phyloP scores from a whole-genome alignment of 2,888 invertebrate species.

The Lepidocyrtoides sp. region DNA sequence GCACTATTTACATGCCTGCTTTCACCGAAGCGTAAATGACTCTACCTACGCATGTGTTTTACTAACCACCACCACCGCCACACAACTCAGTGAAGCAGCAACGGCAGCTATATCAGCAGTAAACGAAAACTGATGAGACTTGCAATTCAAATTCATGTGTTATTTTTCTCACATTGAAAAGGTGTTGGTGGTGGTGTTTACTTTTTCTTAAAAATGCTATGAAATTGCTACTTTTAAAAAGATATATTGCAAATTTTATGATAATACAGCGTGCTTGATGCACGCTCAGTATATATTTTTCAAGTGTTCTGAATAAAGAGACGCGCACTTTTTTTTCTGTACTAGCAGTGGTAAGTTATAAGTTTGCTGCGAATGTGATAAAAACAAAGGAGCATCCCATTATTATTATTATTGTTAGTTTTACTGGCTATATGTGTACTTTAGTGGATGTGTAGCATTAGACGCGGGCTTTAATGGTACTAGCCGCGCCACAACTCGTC shows the following conservation, averaged over 20 bases:
- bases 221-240: neutral
- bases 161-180: neutral
- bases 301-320: slow-evolving; percentile 13
- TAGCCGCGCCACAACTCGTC: slow-evolving; percentile 68
- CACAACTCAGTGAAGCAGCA: neutral
- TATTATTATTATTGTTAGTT: slow-evolving; percentile 69
- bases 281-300: slow-evolving; percentile 27
- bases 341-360: neutral
- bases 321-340: neutral
- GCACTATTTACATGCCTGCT: too few species aligned
- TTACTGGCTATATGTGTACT: too few species aligned
- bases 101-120: too few species aligned
- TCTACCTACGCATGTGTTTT: neutral
- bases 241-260: slow-evolving; percentile 33
- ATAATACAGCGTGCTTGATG: slow-evolving; percentile 48
- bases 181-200: neutral
- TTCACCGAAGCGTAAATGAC: neutral
- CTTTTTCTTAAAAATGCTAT: neutral
- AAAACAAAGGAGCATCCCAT: slow-evolving; percentile 70
- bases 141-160: neutral
- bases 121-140: slow-evolving; percentile 22
- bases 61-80: neutral
- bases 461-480: slow-evolving; percentile 58
- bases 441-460: slow-evolving; percentile 38
- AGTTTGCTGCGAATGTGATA: neutral